Evolutionary conservation across 2,797 vertebrate species (phyloP).

Genomic region (Rhinatrema bivittatum): DNA sequence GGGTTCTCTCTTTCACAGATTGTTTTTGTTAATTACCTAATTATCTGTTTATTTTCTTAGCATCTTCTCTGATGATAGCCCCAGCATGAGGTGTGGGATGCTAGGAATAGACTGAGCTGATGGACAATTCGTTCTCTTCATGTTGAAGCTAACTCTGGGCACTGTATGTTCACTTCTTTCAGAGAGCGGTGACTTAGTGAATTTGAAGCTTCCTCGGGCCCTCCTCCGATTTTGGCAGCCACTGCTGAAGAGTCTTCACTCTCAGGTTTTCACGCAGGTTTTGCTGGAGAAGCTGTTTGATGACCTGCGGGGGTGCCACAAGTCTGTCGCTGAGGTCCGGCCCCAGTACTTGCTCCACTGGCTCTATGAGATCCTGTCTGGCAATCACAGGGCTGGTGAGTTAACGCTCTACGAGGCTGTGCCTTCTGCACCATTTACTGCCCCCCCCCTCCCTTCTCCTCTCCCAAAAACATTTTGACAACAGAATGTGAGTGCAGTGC

Average conservation of each 20-base stretch:
- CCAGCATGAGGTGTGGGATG: no score
- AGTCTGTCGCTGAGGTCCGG: conserved; percentile 45
- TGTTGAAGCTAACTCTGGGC: no score
- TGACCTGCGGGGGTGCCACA: conserved; percentile 57
- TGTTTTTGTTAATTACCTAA: no score
- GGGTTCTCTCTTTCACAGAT: no score
- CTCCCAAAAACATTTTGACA: no score
- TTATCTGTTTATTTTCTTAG: no score
- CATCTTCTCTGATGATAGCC: no score
- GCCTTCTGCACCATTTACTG: rapidly evolving
- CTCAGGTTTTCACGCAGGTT: conserved; percentile 61
- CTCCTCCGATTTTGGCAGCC: conserved; percentile 86
- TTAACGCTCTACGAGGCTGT: not conserved
- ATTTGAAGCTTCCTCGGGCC: conserved; percentile 52
- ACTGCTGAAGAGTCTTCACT: conserved; percentile 72
- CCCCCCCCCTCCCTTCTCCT: not conserved
- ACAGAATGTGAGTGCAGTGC: no score
- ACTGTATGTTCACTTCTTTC: no score
- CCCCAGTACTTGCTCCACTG: conserved; percentile 74
- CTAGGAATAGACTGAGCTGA: no score
- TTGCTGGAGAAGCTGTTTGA: conserved; percentile 78
- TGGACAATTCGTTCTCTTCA: no score
- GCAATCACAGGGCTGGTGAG: conserved; percentile 67
- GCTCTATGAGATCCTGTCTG: conserved; percentile 75
- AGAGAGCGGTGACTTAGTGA: no score